Conservation (phyloP, 2,888 invertebrate species). For the Alloplasta piceator region DNA sequence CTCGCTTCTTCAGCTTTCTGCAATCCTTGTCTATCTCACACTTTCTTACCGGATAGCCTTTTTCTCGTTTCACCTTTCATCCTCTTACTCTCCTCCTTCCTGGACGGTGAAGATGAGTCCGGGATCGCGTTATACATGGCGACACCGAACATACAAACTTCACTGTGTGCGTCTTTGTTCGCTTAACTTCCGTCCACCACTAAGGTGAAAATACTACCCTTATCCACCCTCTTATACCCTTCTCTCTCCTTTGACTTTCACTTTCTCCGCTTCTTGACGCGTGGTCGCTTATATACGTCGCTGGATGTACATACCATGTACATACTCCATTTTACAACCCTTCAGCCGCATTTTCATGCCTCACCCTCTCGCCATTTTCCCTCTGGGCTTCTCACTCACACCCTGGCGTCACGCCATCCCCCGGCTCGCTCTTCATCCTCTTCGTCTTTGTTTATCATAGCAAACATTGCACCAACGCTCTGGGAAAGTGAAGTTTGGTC, state of each 20-base stretch:
- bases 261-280: constrained; percentile 12
- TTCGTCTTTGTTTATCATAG: constrained; percentile 64
- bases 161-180: neutral
- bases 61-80: neutral
- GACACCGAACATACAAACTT: neutral
- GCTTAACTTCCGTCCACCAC: neutral
- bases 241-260: constrained; percentile 20
- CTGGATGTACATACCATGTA: neutral
- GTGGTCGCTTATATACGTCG: constrained; percentile 8
- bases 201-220: neutral
- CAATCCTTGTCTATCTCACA: constrained; percentile 4
- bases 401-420: constrained; percentile 13
- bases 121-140: neutral
- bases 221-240: neutral
- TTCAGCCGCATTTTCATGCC: constrained; percentile 9
- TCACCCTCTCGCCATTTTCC: neutral
- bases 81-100: neutral
- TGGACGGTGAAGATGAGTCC: neutral
- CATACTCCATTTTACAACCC: constrained; percentile 42
- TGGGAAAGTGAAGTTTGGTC: constrained; percentile 5
- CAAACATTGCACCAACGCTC: constrained; percentile 50
- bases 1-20: constrained; percentile 25
- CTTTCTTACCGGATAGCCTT: constrained; percentile 2
- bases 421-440: constrained; percentile 18
- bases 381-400: neutral